Evolutionary conservation across 2,888 invertebrate genomes (phyloP), one percentile per base, ranked within the genome.

Genomic region (Cantharis lateralis): DNA sequence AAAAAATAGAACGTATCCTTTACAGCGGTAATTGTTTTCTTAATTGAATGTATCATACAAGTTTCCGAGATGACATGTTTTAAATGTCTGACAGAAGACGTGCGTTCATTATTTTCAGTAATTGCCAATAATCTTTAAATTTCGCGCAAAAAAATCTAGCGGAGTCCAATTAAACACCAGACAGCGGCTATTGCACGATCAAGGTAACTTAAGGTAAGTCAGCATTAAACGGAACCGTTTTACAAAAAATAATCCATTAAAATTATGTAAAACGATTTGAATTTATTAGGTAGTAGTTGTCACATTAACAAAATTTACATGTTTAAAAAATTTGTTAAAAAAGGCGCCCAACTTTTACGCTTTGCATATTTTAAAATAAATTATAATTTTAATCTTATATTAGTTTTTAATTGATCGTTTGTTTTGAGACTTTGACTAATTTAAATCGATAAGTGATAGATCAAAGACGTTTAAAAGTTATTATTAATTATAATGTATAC

Each of bases 31-130:
- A 77, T 77, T 77, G 71, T 77, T 74, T 71, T 74, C 74, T 77
- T 77, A 77, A 77, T 77, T 77, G 77, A 77, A 74, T 74, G 71
- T 77, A 71, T 77, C 16, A 74, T 77, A 74, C 63, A 61, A 62
- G 48, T 63, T 76, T 24, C 61, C 73, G 73, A 64, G 61, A 70
- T 70, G 76, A 70, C 76, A 70, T 73, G 72, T 26, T 66, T 76
- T 72, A 72, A 64, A 63, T 76, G n/a, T 73, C 62, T 68, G 72
- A 76, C 73, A 76, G 72, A 73, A 71, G 62, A 70, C 72, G 70
- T 71, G 62, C 16, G 63, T 61, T 77, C 71, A 71, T 74, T 77
- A 77, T 74, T 71, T 74, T 77, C 69, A 77, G 64, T 77, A 77
- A 77, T 74, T 77, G 74, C 62, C 68, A 74, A 70, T 74, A 70